These are phyloP conservation scores for Chromoteleia sp. DNA, from an alignment of 2,888 invertebrate species.

Conservation along the genomic window DNA sequence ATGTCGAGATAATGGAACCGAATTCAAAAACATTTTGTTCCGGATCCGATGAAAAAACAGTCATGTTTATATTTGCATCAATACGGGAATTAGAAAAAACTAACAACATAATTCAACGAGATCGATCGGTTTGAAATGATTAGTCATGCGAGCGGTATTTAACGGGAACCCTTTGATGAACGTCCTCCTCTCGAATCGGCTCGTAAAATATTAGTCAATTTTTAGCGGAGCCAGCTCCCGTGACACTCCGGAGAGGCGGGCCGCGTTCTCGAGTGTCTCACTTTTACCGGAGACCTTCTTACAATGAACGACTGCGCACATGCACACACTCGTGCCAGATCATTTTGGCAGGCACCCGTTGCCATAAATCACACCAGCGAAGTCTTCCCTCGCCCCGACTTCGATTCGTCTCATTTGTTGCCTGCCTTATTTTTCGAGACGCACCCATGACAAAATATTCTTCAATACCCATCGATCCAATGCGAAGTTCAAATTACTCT, in stretches of 20 bases:
- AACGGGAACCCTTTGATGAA: conserved; percentile 82
- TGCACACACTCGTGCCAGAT: conserved; percentile 74
- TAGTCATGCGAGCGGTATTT: conserved; percentile 48
- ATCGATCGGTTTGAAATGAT: conserved; percentile 12
- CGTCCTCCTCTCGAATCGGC: conserved; percentile 80
- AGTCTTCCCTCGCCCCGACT: conserved; percentile 33
- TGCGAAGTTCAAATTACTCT: not conserved
- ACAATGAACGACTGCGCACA: conserved; percentile 71
- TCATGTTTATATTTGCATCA: not conserved
- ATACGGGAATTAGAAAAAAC: not conserved
- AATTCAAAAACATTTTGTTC: no score
- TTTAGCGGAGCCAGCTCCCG: conserved; percentile 74
- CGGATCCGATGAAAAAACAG: no score
- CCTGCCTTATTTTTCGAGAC: conserved; percentile 21
- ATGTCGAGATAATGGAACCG: no score
- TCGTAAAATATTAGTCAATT: conserved; percentile 78
- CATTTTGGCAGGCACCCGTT: conserved; percentile 54
- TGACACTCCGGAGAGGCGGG: conserved; percentile 74
- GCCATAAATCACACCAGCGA: conserved; percentile 62
- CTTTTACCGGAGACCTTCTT: conserved; percentile 75
- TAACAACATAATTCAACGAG: conserved; percentile 7
- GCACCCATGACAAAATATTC: conserved; percentile 20
- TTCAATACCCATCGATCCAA: conserved; percentile 16
- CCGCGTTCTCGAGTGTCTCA: conserved; percentile 63
- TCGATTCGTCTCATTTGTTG: conserved; percentile 67